Evolutionary conservation across 2,113 vertebrate species (phyloP).

Genomic region (Crocuta crocuta): DNA sequence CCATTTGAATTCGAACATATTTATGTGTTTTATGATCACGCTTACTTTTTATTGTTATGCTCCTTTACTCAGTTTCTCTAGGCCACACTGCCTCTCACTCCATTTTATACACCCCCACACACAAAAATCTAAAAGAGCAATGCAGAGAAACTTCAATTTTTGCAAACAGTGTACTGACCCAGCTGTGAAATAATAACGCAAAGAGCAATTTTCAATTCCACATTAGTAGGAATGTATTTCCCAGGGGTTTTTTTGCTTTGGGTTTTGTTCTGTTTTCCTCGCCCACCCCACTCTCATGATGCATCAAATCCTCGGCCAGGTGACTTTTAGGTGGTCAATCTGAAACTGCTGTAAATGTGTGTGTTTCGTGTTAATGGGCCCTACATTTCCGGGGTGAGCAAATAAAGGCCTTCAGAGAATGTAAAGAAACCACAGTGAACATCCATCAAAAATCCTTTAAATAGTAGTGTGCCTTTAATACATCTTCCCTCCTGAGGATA

Average conservation of each 20-base stretch:
- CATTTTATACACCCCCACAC: not conserved
- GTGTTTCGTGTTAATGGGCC: constrained; percentile 13
- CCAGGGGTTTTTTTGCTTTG: not conserved
- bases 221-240: constrained; percentile 39
- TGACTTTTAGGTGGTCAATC: constrained; percentile 46
- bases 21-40: not conserved
- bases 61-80: not conserved
- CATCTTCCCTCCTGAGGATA: not conserved
- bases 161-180: not conserved
- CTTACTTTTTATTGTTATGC: not conserved
- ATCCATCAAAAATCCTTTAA: constrained; percentile 65
- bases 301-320: constrained; percentile 9
- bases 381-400: constrained; percentile 1
- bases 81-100: not conserved
- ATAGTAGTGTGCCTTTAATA: constrained; percentile 50
- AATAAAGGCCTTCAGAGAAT: constrained; percentile 59
- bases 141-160: constrained; percentile 35
- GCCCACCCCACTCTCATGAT: not conserved
- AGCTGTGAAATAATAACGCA: constrained; percentile 55
- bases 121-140: constrained; percentile 47
- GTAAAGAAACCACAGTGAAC: constrained; percentile 30
- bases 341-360: constrained; percentile 29
- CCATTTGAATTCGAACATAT: not conserved
- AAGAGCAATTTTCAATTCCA: constrained; percentile 49
- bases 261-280: not conserved